Conservation (phyloP, 2,888 invertebrate genomes). For the Anorthoa munda region DNA sequence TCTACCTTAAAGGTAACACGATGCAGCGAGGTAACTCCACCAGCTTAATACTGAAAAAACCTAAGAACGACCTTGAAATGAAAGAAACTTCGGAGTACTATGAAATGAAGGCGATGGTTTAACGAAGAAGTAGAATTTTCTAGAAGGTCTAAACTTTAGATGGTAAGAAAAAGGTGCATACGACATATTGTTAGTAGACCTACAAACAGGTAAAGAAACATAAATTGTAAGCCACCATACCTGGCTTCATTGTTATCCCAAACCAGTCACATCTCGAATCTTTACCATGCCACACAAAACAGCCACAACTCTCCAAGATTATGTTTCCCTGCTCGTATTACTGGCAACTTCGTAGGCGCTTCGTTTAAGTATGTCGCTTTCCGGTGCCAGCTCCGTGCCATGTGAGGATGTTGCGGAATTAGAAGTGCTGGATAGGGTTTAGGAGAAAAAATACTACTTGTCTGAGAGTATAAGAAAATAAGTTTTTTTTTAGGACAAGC, state of each 20-base stretch:
- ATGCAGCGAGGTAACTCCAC: not conserved
- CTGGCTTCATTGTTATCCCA: constrained; percentile 1
- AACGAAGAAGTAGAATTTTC: not conserved
- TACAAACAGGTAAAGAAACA: not conserved
- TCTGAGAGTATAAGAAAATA: not conserved
- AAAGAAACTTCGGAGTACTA: too few species aligned
- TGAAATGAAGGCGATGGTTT: not conserved
- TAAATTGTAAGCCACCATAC: too few species aligned
- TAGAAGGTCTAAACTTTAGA: not conserved
- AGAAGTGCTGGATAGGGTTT: constrained; percentile 33
- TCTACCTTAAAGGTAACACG: not conserved
- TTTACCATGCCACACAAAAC: constrained; percentile 21
- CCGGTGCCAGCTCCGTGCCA: constrained; percentile 45
- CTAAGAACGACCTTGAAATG: too few species aligned
- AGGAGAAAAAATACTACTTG: too few species aligned
- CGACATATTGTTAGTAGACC: not conserved
- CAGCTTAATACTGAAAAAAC: not conserved
- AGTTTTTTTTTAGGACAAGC: too few species aligned
- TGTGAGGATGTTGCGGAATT: constrained; percentile 30
- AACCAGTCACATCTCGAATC: constrained; percentile 3
- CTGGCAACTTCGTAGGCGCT: constrained; percentile 69
- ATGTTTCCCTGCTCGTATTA: constrained; percentile 70
- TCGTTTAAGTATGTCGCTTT: constrained; percentile 71
- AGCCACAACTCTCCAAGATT: constrained; percentile 15
- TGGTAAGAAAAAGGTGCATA: not conserved